Conservation (phyloP, 2,113 vertebrate species). For the Myotis yumanensis region DNA sequence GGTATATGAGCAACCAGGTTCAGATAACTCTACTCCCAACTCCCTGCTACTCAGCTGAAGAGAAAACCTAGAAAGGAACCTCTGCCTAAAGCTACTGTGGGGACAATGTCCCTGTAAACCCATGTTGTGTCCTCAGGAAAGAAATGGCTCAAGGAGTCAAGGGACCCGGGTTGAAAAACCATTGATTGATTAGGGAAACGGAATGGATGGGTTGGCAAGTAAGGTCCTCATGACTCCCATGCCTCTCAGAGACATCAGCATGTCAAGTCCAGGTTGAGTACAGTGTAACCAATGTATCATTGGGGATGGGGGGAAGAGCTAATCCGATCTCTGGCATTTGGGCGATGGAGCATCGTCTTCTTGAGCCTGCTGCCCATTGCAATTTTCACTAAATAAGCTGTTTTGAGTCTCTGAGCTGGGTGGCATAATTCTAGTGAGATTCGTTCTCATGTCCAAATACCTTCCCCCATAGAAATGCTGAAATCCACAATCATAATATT, state of each 20-base stretch:
- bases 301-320: neutral
- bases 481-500: constrained; percentile 43
- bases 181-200: neutral
- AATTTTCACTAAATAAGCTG: neutral
- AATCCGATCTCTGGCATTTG: neutral
- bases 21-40: neutral
- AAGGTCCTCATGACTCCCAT: neutral
- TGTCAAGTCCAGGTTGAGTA: neutral
- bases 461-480: neutral
- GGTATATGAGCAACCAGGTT: neutral
- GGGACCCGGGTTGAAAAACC: neutral
- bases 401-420: neutral
- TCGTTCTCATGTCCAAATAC: neutral
- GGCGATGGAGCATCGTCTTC: neutral
- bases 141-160: neutral
- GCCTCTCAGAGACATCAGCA: neutral
- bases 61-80: neutral
- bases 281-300: neutral
- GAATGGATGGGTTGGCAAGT: neutral
- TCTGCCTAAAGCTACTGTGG: neutral
- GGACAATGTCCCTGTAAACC: neutral
- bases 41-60: neutral
- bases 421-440: neutral
- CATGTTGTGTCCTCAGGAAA: neutral
- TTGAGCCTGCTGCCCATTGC: neutral